Conservation (phyloP, 2,888 invertebrate species). For the Cristatella mucedo region DNA sequence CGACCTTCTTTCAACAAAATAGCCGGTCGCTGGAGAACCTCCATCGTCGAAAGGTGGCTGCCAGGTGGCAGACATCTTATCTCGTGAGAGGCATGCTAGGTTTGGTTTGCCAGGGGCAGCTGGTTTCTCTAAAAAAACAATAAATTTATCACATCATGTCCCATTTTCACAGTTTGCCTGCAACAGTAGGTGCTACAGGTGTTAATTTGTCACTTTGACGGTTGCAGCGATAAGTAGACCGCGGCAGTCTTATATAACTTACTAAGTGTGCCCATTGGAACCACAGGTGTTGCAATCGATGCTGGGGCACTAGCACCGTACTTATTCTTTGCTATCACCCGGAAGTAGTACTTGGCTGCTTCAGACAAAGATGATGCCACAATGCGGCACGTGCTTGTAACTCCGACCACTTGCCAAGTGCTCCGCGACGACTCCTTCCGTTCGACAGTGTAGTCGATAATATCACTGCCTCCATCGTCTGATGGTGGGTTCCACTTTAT, state of each 20-base stretch:
- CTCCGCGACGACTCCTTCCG: slow-evolving; percentile 60
- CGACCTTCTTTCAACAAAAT: slow-evolving; percentile 32
- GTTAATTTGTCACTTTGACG: no score
- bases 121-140: slow-evolving; percentile 14
- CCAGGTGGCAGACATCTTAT: slow-evolving; percentile 20
- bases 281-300: not conserved
- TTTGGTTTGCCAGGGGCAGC: slow-evolving; percentile 17
- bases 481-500: slow-evolving; percentile 18
- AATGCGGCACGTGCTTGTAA: no score
- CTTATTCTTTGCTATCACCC: slow-evolving; percentile 68
- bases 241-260: no score
- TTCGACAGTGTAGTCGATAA: slow-evolving; percentile 23
- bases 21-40: slow-evolving; percentile 30
- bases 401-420: slow-evolving; percentile 45
- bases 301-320: slow-evolving; percentile 44
- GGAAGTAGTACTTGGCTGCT: slow-evolving; percentile 74
- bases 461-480: slow-evolving; percentile 24
- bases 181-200: no score
- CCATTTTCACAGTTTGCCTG: no score
- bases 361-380: no score
- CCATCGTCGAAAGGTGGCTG: slow-evolving; percentile 29
- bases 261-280: slow-evolving; percentile 1
- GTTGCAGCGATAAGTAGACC: no score
- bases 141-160: no score
- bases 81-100: slow-evolving; percentile 16